A percentile compares a stretch with the other conserved stretches of the same genome.
Evolutionary conservation across 1,140 invertebrate species (phyloP).

Genomic region (Lasioglossum baleicum): DNA sequence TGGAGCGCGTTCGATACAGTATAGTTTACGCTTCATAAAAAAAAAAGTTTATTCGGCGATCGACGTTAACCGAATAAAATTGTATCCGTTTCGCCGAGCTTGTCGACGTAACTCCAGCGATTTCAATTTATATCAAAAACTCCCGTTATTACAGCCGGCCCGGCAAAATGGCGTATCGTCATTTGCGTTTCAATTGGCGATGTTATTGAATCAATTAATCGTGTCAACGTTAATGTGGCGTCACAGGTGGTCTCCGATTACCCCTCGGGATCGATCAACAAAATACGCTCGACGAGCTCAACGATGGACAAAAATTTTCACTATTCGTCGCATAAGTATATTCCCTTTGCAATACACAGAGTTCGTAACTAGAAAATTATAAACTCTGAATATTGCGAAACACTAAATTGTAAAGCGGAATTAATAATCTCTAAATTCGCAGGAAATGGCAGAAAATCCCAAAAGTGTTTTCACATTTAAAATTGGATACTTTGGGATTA

Average conservation of each 20-base stretch:
- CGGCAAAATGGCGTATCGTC: not conserved
- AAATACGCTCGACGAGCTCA: no score
- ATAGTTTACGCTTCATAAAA: not conserved
- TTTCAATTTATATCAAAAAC: slow-evolving; percentile 9
- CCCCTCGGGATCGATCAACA: no score
- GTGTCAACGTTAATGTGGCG: not conserved
- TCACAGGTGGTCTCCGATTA: not conserved
- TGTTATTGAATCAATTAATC: slow-evolving; percentile 7
- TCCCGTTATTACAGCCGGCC: not conserved
- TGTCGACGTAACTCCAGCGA: not conserved
- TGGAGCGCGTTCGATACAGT: not conserved
- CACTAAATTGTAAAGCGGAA: no score
- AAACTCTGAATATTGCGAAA: no score
- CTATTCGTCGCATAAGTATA: no score
- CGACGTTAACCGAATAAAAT: not conserved
- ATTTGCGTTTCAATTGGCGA: slow-evolving; percentile 13
- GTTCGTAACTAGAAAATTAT: no score
- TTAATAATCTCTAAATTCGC: no score
- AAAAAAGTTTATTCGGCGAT: not conserved
- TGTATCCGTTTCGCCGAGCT: not conserved
- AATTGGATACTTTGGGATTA: no score
- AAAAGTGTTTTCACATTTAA: no score
- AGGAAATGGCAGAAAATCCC: no score
- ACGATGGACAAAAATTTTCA: no score
- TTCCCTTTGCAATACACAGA: no score